These are phyloP conservation scores for Ornithorhynchus anatinus DNA, from an alignment of 2,113 vertebrate genomes.

Conservation along the genomic window DNA sequence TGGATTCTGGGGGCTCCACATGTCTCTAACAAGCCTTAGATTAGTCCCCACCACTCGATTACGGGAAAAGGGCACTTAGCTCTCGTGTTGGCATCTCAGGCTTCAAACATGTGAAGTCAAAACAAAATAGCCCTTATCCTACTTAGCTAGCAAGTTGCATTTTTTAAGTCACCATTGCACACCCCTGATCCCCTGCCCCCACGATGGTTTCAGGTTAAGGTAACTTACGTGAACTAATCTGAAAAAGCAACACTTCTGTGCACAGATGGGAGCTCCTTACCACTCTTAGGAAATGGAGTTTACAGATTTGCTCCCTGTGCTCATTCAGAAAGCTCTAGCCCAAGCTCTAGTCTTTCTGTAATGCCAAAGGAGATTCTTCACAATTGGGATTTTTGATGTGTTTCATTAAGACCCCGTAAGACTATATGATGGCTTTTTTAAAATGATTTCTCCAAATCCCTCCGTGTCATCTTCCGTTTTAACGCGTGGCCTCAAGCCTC, in stretches of 20 bases:
- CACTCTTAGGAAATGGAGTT: not conserved
- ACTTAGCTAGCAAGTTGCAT: not conserved
- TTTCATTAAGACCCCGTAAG: not conserved
- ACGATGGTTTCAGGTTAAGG: no score
- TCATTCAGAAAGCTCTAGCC: not conserved
- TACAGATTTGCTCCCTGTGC: not conserved
- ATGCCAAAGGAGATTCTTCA: not conserved
- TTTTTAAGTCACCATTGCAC: not conserved
- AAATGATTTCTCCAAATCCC: not conserved
- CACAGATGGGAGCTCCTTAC: not conserved
- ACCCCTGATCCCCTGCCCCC: not conserved
- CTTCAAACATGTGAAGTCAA: not conserved
- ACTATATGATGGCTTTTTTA: not conserved
- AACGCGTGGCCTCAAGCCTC: not conserved
- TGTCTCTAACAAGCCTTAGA: no score
- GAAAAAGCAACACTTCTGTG: slow-evolving; percentile 1
- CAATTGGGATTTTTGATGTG: no score
- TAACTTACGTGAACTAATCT: not conserved
- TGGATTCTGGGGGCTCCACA: no score
- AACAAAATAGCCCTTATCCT: not conserved
- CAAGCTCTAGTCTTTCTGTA: not conserved
- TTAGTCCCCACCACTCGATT: no score
- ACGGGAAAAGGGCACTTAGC: no score
- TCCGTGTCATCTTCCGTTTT: not conserved
- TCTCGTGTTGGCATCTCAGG: not conserved